Conservation (phyloP, 1,140 invertebrate species). For the Arctopsyche grandis region DNA sequence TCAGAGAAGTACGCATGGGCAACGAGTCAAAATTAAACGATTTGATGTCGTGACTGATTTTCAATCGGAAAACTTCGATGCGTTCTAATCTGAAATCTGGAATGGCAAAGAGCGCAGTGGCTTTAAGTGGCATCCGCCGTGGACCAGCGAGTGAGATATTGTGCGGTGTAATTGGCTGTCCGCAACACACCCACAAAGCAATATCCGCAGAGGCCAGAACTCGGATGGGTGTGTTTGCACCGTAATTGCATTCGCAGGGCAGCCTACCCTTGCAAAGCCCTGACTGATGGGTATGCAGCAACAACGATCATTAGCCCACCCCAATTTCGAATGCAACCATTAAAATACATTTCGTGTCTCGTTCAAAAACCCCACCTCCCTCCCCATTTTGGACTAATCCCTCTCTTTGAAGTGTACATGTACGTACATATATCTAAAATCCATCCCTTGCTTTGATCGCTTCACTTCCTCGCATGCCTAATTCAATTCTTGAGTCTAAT, state of each 20-base stretch:
- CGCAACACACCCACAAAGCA: slow-evolving; percentile 24
- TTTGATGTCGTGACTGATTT: too few relatives aligned
- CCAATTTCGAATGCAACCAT: slow-evolving; percentile 9
- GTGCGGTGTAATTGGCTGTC: slow-evolving; percentile 33
- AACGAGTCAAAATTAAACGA: too few relatives aligned
- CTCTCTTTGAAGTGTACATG: background rate
- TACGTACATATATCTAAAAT: background rate
- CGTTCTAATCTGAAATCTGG: too few relatives aligned
- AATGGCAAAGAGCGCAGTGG: too few relatives aligned
- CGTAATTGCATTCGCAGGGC: slow-evolving; percentile 27
- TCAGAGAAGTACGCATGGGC: too few relatives aligned
- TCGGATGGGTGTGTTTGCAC: slow-evolving; percentile 13
- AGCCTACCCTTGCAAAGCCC: background rate
- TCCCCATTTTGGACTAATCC: slow-evolving; percentile 3
- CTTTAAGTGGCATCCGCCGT: background rate
- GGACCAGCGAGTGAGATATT: slow-evolving; percentile 19
- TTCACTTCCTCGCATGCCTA: too few relatives aligned
- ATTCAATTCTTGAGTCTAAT: too few relatives aligned
- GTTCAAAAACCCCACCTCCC: too few relatives aligned
- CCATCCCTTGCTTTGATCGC: too few relatives aligned
- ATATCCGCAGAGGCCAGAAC: slow-evolving; percentile 27
- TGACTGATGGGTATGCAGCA: slow-evolving; percentile 10
- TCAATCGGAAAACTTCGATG: too few relatives aligned
- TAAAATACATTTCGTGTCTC: slow-evolving; percentile 19
- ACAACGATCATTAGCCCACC: slow-evolving; percentile 13